Percentiles rank a stretch among this genome's conserved stretches.
phyloP scores from a whole-genome alignment of 2,113 vertebrate species.

The Protobothrops flavoviridis region DNA sequence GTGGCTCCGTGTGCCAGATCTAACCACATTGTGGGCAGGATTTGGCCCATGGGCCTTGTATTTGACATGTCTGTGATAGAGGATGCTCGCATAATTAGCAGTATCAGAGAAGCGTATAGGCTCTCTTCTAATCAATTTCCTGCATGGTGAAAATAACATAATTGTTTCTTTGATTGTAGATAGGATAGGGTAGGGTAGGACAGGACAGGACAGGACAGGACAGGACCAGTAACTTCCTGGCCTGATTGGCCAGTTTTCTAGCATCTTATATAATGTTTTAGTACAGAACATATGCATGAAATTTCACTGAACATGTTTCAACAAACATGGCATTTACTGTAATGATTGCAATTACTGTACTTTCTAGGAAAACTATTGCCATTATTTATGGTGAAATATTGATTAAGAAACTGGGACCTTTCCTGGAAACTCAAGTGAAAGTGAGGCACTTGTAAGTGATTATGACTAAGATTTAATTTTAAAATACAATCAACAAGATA shows the following conservation, averaged over 20 bases:
- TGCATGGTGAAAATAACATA: neutral
- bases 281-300: neutral
- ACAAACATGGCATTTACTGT: too few relatives aligned
- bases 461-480: neutral
- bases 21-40: too few relatives aligned
- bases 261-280: neutral
- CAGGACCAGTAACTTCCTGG: neutral
- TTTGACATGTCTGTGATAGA: neutral
- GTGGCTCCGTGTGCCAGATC: too few relatives aligned
- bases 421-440: neutral
- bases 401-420: neutral
- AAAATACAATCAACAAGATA: neutral
- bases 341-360: neutral
- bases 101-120: neutral
- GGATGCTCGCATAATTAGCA: neutral
- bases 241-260: neutral
- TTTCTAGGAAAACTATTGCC: neutral
- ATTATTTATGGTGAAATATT: neutral
- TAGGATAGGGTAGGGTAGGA: neutral
- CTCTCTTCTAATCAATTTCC: neutral
- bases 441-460: neutral
- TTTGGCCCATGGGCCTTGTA: too few relatives aligned
- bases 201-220: neutral
- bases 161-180: neutral
- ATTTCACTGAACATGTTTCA: neutral